Conservation (phyloP, 2,888 invertebrate species). For the Andrena marginata region DNA sequence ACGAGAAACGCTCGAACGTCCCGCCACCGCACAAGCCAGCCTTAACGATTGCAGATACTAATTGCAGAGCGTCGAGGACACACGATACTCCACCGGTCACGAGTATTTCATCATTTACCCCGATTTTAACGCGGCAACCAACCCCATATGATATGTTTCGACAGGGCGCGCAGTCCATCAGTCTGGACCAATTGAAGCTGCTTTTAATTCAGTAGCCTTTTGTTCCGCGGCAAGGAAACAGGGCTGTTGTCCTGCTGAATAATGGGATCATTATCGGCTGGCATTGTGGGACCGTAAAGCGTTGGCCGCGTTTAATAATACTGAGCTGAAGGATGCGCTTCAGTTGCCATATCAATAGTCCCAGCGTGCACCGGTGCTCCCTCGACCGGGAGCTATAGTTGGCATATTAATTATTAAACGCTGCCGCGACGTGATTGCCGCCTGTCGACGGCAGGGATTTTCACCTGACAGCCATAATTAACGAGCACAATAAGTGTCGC, state of each 20-base stretch:
- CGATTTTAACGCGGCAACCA: no score
- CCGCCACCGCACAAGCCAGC: no score
- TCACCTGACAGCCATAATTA: constrained; percentile 26
- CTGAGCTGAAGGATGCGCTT: constrained; percentile 21
- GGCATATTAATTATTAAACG: constrained; percentile 44
- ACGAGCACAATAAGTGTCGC: constrained; percentile 11
- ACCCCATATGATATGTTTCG: not conserved
- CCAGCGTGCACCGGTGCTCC: not conserved
- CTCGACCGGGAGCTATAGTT: constrained; percentile 13
- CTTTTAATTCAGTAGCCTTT: constrained; percentile 20
- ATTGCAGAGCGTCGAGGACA: no score
- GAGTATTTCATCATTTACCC: no score
- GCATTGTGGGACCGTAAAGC: not conserved
- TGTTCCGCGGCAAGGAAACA: constrained; percentile 2
- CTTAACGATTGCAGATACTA: no score
- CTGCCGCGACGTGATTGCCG: constrained; percentile 9
- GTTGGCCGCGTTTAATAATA: constrained; percentile 36
- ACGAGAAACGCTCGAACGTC: no score
- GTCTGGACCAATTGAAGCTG: not conserved
- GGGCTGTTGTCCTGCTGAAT: constrained; percentile 25
- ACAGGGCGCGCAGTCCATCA: not conserved
- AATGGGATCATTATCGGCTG: constrained; percentile 26
- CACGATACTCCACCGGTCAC: no score
- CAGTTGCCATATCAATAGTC: constrained; percentile 34
- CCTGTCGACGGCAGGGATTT: constrained; percentile 21